phyloP scores from a whole-genome alignment of 1,140 invertebrate genomes.

The Bemisia tabaci region DNA sequence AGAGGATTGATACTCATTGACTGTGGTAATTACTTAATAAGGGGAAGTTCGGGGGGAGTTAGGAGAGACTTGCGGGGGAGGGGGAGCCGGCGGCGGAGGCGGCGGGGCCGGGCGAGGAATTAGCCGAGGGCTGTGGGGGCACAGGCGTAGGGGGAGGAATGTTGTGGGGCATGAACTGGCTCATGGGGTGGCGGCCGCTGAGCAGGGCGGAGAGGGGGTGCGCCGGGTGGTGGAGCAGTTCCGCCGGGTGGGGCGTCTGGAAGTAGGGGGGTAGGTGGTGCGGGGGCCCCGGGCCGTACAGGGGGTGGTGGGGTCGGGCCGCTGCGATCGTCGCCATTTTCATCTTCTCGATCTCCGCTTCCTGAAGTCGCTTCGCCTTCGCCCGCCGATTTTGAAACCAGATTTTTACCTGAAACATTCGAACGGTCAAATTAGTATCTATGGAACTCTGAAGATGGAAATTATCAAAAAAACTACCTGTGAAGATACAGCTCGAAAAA shows the following conservation, averaged over 20 bases:
- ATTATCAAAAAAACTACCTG: neutral
- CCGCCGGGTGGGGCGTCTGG: constrained; percentile 14
- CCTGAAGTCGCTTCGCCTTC: constrained; percentile 86
- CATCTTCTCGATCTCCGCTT: constrained; percentile 83
- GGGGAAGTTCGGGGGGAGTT: constrained; percentile 4
- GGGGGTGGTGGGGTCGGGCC: constrained; percentile 37
- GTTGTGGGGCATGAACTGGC: constrained; percentile 11
- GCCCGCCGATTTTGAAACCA: constrained; percentile 96
- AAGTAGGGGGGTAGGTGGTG: constrained; percentile 22
- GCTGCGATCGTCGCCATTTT: constrained; percentile 59
- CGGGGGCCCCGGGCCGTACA: constrained; percentile 34
- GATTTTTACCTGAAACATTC: constrained; percentile 70
- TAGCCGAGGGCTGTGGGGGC: constrained; percentile 13
- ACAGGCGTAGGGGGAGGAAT: constrained; percentile 13
- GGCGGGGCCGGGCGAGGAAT: constrained; percentile 22
- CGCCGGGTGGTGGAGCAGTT: constrained; percentile 16
- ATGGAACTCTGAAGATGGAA: too few relatives aligned
- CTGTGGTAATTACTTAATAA: too few relatives aligned
- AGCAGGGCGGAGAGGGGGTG: constrained; percentile 20
- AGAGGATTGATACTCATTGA: too few relatives aligned
- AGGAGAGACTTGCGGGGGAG: constrained; percentile 10
- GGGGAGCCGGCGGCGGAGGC: constrained; percentile 20
- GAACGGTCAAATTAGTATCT: constrained; percentile 3
- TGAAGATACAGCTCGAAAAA: neutral
- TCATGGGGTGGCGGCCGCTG: constrained; percentile 19